Base-by-base conservation (phyloP, 2,113 vertebrate genomes). In the Eclectus roratus region DNA sequence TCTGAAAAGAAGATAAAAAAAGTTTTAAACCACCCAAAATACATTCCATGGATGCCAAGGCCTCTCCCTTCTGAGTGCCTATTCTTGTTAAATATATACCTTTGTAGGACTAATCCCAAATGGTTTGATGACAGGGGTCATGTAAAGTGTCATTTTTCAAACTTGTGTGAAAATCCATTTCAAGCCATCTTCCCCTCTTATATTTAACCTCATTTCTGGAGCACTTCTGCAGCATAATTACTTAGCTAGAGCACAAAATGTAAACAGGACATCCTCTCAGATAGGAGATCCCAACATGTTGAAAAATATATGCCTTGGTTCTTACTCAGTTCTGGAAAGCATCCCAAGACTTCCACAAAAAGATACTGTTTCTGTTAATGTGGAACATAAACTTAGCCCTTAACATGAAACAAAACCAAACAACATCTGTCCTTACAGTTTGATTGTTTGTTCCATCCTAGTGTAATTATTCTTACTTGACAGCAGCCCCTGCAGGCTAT, bases 241-340 rank as follows among this genome's bases (percentile, higher is more conserved):
- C 95, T 96, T 92, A 94, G 95, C 91, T 95, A 93, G 95, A 91
- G 73, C 93, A 96, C 95, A 96, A 94, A 97, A 98, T 97, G 94
- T 98, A 98, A 98, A 98, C 98, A 98, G 98, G 98, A 98, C 97
- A 98, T 98, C 98, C 98, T 98, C 87, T 97, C 88, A 94, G 98
- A 98, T 97, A 98, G 88, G 87, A 89, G 97, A 97, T 96, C 96
- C 98, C 97, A 98, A 97, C 96, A 98, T 97, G 96, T 94, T 89
- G 96, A 96, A 97, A 97, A 97, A 95, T 97, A 95, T 97, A 96
- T 96, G 96, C 96, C 87, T 96, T 93, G 94, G 92, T 95, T 96
- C 96, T 97, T 94, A 82, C 69, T 85, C 94, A 97, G 82, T 96
- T 97, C 74, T 98, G 98, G 98, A 98, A 98, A 97, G 88, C 63